A percentile compares a stretch with the other conserved stretches of the same genome.
These are phyloP conservation scores for Lumbricus terrestris DNA, from an alignment of 2,888 invertebrate genomes.

Conservation along the genomic window DNA sequence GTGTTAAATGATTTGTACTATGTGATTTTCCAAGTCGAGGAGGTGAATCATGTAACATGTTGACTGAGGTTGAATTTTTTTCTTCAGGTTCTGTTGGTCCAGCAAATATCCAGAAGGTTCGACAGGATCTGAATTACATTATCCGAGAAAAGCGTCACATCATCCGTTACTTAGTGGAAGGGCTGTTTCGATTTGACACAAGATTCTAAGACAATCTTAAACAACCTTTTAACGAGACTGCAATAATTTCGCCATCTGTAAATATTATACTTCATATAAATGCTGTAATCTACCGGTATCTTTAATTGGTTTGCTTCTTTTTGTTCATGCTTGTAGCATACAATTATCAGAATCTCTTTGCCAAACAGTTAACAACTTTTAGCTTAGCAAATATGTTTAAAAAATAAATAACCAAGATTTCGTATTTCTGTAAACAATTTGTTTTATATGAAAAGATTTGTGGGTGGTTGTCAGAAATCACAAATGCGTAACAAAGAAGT, in stretches of 20 bases:
- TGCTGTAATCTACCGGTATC: neutral
- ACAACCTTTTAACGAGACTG: neutral
- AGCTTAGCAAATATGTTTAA: too few species aligned
- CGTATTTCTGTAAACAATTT: neutral
- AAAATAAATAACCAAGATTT: neutral
- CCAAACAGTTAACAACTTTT: too few species aligned
- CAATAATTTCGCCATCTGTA: neutral
- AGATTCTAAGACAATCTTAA: slow-evolving; percentile 16
- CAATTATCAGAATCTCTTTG: neutral
- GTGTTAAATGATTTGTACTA: neutral
- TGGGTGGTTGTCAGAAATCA: neutral
- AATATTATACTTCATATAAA: neutral
- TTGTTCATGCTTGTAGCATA: neutral
- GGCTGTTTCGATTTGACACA: slow-evolving; percentile 21
- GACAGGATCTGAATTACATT: slow-evolving; percentile 25
- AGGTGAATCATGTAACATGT: neutral
- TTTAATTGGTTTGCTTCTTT: neutral
- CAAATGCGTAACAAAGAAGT: neutral
- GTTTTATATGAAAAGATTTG: neutral
- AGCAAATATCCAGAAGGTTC: slow-evolving; percentile 23
- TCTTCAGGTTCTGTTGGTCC: neutral
- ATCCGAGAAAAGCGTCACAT: slow-evolving; percentile 34
- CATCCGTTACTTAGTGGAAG: slow-evolving; percentile 30
- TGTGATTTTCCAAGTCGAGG: neutral
- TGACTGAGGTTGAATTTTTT: neutral